Base-by-base conservation (phyloP, 2,113 vertebrate genomes). In the Psettodes erumei region DNA sequence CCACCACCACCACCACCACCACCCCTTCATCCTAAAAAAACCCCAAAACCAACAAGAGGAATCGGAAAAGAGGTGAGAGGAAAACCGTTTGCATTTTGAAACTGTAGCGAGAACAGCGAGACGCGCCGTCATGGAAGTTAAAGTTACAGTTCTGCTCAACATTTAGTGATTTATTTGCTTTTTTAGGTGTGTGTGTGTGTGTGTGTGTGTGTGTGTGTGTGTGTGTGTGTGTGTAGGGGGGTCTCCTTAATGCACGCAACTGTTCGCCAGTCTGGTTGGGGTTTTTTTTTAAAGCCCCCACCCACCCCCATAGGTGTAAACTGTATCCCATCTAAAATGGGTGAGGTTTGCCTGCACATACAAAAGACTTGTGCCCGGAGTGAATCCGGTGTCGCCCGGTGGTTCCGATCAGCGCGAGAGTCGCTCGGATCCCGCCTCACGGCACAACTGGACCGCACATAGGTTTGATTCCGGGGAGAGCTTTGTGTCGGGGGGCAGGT, bases 11-110 rank as follows among this genome's bases (percentile, higher is more conserved):
- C 9, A 16, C 16, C 16, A 19, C 18, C 15, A 62, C 35, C 38
- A 21, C 33, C 50, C 18, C 3, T 35, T 2, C 18, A 8, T 12
- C 30, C 59, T 3, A 63, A 4, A 45, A 45, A 32, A n/a, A n/a
- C n/a, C n/a, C n/a, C n/a, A n/a, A n/a, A 40, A 47, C 7, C 27
- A 30, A 25, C 60, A 28, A 64, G 61, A 86, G 78, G 75, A 71
- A 60, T 56, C 72, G 56, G 71, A n/a, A 33, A 28, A 78, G 82
- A 92, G 90, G 90, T 91, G 89, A 93, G 91, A 81, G 79, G 63
- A 59, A 74, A 84, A 40, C 59, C 71, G 67, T 66, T 58, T 27
- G 62, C 42, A 74, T 82, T 81, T 83, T 75, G 37, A 88, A 75
- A 87, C 75, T 78, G 81, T 59, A 54, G 68, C 45, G 79, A 75